Percentiles rank a stretch among this genome's conserved stretches.
These are phyloP conservation scores for Apis mellifera DNA, from an alignment of 1,140 invertebrate genomes.

Conservation along the genomic window Amel_HAv3.1 CM009935.2:4669501-4670000, in stretches of 20 bases:
- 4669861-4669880: too few relatives aligned
- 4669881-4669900: too few relatives aligned
- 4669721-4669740: not conserved
- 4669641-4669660: not conserved
- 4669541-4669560: not conserved
- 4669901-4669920: too few relatives aligned
- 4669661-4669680: slow-evolving; percentile 19
- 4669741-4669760: not conserved
- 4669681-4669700: not conserved
- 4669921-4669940: too few relatives aligned
- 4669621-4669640: not conserved
- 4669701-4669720: slow-evolving; percentile 33
- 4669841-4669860: not conserved
- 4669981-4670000: too few relatives aligned
- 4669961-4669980: too few relatives aligned
- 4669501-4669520: not conserved
- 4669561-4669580: not conserved
- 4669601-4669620: not conserved
- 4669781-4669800: not conserved
- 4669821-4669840: not conserved
- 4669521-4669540: not conserved
- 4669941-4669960: too few relatives aligned
- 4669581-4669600: not conserved
- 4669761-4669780: not conserved
- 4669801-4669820: not conserved